Evolutionary conservation across 2,113 vertebrate genomes (phyloP), one percentile per base, ranked within the genome.

Genomic region (Gallinago undulata): DNA sequence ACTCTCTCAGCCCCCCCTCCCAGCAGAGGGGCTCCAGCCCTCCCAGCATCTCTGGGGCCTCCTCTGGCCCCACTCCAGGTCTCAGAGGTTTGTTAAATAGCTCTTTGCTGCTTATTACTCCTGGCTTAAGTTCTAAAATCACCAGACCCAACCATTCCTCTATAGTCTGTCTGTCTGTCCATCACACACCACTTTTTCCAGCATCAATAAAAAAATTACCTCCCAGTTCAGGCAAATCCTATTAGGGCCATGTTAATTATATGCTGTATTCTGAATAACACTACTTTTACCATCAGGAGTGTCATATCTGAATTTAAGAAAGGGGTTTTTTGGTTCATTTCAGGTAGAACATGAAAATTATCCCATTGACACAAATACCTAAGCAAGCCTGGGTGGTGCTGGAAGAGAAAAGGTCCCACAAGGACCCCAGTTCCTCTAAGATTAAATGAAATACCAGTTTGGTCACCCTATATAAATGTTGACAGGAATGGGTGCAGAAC

Each of bases 401-500:
- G 56, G 70, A 50, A 83, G 60, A 50, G 28, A n/a, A 47, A 75
- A 68, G 21, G 24, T 55, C 55, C 17, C 12, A 23, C 0, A 1
- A 67, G 48, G 64, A 53, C 45, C 31, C 50, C 11, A 11, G 11
- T 15, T 80, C 47, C n/a, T 73, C 70, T 35, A n/a, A 45, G 74
- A 48, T n/a, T 19, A 48, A 77, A 62, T 19, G 19, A 17, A 51
- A 19, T 2, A 24, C 31, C n/a, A 47, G 24, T 19, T 87, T 2
- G 7, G 17, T 43, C 16, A 43, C 60, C 27, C 19, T 13, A 4
- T 37, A 39, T 19, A 57, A 82, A 63, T 0, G 1, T 45, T 6
- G 16, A 33, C 0, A 1, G 35, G 16, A 5, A 28, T 1, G 39
- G 43, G 60, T 9, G 24, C 6, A 19, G 80, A 66, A 17, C 0